Conservation (phyloP, 2,797 vertebrate genomes). For the Sebastes alutus region DNA sequence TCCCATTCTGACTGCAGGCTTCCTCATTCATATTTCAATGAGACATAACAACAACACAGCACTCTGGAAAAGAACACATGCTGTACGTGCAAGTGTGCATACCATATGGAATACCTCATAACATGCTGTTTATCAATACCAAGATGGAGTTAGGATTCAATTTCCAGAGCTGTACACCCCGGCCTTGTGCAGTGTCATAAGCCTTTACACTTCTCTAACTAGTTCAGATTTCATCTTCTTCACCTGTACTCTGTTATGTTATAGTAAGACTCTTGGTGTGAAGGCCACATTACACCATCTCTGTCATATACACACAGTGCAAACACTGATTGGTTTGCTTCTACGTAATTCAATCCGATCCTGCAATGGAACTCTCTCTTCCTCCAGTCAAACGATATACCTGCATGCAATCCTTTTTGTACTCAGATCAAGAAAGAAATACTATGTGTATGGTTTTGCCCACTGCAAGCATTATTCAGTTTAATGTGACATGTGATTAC, state of each 20-base stretch:
- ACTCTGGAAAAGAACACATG: not conserved
- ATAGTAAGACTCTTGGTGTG: not conserved
- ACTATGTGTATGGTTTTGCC: too few relatives aligned
- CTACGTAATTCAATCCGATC: constrained; percentile 3
- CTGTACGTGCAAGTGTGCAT: not conserved
- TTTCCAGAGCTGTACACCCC: not conserved
- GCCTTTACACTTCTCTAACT: not conserved
- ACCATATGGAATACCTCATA: not conserved
- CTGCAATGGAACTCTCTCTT: not conserved
- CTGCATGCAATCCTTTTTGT: too few relatives aligned
- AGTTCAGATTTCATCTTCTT: not conserved
- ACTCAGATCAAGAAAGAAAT: accelerated
- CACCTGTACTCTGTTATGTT: not conserved
- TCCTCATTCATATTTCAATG: not conserved
- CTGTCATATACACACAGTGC: not conserved
- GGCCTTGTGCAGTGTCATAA: too few relatives aligned
- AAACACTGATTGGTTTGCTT: constrained; percentile 5
- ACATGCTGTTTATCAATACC: not conserved
- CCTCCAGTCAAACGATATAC: too few relatives aligned
- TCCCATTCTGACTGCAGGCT: not conserved
- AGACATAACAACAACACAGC: not conserved
- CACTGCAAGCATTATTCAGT: too few relatives aligned
- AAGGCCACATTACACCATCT: not conserved
- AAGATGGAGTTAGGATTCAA: not conserved
- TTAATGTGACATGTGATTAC: too few relatives aligned